Evolutionary conservation across 1,140 invertebrate genomes (phyloP), one percentile per base, ranked within the genome.

Genomic region (Anastrepha ludens): DNA sequence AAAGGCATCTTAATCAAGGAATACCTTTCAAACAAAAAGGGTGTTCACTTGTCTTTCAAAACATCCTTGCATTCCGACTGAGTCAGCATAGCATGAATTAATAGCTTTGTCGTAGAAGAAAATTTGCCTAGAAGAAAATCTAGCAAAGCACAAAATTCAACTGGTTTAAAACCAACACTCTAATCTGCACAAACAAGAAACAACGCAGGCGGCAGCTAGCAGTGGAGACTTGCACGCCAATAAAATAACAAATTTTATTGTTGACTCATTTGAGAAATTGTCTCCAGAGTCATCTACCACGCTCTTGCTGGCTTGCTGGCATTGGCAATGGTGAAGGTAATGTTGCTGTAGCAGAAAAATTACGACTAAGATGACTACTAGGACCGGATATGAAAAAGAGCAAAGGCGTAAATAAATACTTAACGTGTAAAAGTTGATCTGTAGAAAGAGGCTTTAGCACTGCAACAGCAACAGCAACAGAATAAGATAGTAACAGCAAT

Each of bases 211-310:
- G 17, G 29, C 41, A 29, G 13, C 44, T 64, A 86, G 65, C 60
- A 65, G 64, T 44, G 50, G 13, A 9, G 67, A 67, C n/a, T 41
- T 65, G 85, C 65, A 86, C 47, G 64, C 50, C 87, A 91, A 92
- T 92, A 92, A 92, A 92, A 92, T 91, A 91, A 92, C 92, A 89
- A 91, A 92, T 91, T 92, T 92, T 91, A 92, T 90, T 92, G 90
- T 90, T 90, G 91, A 91, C 90, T 92, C 91, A 92, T 92, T 92
- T 91, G 91, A 92, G 91, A 92, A 90, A 81, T 92, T 92, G 91
- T 90, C 64, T 70, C 74, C 15, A 70, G 65, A 87, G 62, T 50
- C 60, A 65, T 62, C 59, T 65, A 86, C 60, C 15, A 47, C 85
- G 62, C n/a, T 47, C 17, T 81, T 29, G 44, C 59, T 58, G 41